Conservation (phyloP, 2,797 vertebrate genomes). For the Mormyrops attenuatus region DNA sequence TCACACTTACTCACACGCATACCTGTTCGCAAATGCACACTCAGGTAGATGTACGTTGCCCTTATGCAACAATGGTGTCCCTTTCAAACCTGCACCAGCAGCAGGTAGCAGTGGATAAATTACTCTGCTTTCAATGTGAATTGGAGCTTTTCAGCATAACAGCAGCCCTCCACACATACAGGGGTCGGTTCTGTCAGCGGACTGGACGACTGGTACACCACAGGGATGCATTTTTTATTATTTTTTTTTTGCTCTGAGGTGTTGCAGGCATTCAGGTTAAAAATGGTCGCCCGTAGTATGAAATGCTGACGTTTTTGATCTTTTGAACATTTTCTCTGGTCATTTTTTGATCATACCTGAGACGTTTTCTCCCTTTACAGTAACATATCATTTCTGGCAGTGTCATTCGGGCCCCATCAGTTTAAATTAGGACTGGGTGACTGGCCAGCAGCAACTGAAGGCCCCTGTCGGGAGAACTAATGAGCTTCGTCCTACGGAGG, state of each 20-base stretch:
- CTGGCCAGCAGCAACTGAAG: not conserved
- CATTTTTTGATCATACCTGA: not conserved
- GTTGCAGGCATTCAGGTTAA: not conserved
- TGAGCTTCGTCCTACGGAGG: not conserved
- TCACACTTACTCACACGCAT: not conserved
- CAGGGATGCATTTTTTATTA: not conserved
- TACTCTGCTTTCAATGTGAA: not conserved
- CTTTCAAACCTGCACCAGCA: not conserved
- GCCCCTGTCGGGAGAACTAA: not conserved
- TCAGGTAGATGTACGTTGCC: not conserved
- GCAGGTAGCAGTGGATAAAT: not conserved
- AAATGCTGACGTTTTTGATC: not conserved
- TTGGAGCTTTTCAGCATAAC: not conserved
- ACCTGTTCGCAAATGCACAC: not conserved
- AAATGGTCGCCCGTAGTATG: not conserved
- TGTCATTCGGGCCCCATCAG: not conserved
- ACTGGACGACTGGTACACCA: not conserved
- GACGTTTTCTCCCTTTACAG: not conserved
- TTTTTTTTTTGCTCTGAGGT: not conserved
- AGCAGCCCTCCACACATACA: not conserved
- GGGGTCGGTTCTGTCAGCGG: not conserved
- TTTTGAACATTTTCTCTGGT: not conserved
- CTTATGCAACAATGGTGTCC: not conserved
- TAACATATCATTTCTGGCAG: not conserved
- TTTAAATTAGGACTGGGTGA: not conserved